Base-by-base conservation (phyloP, 1,140 invertebrate species). In the Plutomurus gul region DNA sequence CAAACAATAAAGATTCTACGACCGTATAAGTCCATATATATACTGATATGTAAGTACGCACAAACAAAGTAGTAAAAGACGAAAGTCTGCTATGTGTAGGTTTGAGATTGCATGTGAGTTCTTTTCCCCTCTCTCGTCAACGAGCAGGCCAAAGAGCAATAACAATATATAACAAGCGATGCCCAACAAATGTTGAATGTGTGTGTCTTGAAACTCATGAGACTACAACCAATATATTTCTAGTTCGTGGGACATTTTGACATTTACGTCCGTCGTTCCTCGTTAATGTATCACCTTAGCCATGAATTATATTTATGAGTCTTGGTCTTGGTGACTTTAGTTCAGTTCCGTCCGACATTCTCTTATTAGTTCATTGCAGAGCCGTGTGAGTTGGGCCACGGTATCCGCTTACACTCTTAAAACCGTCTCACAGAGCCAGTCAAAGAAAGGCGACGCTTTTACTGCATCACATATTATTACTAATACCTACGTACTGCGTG, bases 101-200 rank as follows among this genome's bases (percentile, higher is more conserved):
- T 33, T n/a, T 33, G 30, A 27, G 56, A 65, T 65, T 65, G 56
- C 56, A 65, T 65, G 56, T 60, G 30, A 36, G 51, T 65, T 65
- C 56, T 65, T 65, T 36, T 65, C 30, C 43, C 27, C 56, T n/a
- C 56, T 36, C 30, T 65, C 30, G 56, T 30, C 56, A 65, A 65
- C n/a, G n/a, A n/a, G n/a, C 56, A 65, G 56, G 56, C 56, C 56
- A 65, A 65, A 65, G 56, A 65, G 56, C 56, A 65, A 65, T 65
- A 65, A 65, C 56, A 65, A 65, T 65, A 65, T 65, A 65, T 65
- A 65, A 65, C 13, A 65, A 65, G 56, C 56, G 56, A 65, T 65
- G 56, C 25, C 56, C 56, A 65, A 65, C 56, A 65, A 65, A 65
- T 65, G 56, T 65, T 36, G 30, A 65, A 65, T 65, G 47, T 11